Evolutionary conservation across 2,888 invertebrate species (phyloP).

Genomic region (Lasioglossum lativentre): DNA sequence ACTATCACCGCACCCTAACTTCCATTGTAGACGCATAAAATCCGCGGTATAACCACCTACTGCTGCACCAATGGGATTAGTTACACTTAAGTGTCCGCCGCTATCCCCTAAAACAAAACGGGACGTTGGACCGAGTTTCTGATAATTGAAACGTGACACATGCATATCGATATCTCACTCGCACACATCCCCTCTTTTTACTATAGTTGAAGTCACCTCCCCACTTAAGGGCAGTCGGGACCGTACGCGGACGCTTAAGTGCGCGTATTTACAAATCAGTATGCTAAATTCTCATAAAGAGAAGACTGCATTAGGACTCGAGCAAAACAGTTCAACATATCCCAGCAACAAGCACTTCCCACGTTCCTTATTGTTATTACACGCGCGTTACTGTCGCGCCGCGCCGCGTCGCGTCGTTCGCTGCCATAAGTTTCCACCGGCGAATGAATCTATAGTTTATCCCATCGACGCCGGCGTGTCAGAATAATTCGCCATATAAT

Average conservation of each 20-base stretch:
- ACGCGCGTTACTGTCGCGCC: too few relatives aligned
- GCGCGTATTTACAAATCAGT: background rate
- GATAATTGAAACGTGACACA: too few relatives aligned
- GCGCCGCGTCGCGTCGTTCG: background rate
- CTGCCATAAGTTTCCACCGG: background rate
- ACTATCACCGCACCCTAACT: too few relatives aligned
- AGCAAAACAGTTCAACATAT: background rate
- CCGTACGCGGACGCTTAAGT: background rate
- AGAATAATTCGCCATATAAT: constrained; percentile 14
- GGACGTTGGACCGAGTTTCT: too few relatives aligned
- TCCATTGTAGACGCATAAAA: too few relatives aligned
- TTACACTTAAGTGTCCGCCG: too few relatives aligned
- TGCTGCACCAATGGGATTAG: too few relatives aligned
- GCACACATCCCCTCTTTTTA: too few relatives aligned
- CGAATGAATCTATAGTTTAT: background rate
- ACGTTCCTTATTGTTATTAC: background rate
- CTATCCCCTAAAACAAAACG: too few relatives aligned
- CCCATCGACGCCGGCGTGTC: background rate
- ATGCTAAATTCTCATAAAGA: background rate
- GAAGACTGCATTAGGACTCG: background rate
- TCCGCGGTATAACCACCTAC: too few relatives aligned
- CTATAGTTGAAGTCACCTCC: too few relatives aligned
- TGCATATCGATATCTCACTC: too few relatives aligned
- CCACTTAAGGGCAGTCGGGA: background rate
- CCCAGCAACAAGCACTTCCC: background rate